Conservation (phyloP, 2,888 invertebrate genomes). For the Lamellibrachia columna region DNA sequence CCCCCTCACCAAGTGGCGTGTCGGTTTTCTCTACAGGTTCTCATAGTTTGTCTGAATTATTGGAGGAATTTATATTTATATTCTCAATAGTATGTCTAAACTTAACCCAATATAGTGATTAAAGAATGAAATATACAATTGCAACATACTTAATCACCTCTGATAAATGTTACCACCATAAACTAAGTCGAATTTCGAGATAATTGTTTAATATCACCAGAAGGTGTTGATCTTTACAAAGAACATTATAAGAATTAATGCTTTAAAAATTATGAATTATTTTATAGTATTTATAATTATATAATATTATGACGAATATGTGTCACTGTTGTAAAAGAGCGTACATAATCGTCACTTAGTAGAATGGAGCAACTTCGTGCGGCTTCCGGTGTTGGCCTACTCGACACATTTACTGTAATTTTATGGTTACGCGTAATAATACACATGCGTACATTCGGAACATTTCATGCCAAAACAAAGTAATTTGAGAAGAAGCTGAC, state of each 20-base stretch:
- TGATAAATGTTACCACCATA: not conserved
- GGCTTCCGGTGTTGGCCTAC: too few species aligned
- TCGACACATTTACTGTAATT: not conserved
- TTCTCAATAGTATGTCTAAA: not conserved
- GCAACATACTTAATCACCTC: not conserved
- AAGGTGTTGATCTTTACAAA: not conserved
- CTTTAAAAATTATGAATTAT: not conserved
- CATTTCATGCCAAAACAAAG: not conserved
- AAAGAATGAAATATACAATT: not conserved
- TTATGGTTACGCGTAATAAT: not conserved
- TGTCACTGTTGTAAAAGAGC: not conserved
- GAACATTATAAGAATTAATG: too few species aligned
- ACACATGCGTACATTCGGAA: not conserved
- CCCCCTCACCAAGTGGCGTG: too few species aligned
- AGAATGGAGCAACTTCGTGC: too few species aligned
- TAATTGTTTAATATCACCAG: not conserved
- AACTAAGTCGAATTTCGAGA: not conserved
- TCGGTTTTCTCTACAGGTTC: not conserved
- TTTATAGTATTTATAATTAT: not conserved
- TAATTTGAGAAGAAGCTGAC: not conserved
- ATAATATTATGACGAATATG: not conserved
- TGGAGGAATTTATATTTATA: not conserved
- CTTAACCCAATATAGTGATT: not conserved
- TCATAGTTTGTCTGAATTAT: not conserved
- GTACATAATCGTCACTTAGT: too few species aligned